phyloP scores from a whole-genome alignment of 2,113 vertebrate genomes.

The Charina bottae region DNA sequence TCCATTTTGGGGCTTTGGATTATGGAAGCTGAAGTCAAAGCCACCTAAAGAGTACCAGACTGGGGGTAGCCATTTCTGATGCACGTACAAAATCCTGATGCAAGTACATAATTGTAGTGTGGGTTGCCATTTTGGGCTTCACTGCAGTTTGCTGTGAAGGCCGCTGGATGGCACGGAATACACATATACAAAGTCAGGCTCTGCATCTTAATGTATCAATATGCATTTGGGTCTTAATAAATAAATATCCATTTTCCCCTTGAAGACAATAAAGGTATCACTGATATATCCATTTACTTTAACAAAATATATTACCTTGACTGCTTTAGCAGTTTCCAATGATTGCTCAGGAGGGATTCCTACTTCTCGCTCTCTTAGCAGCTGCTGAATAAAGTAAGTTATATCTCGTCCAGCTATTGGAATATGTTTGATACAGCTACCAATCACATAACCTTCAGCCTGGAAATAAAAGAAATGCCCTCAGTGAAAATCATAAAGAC shows the following conservation, averaged over 20 bases:
- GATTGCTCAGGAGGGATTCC: conserved; percentile 98
- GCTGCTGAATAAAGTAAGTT: conserved; percentile 98
- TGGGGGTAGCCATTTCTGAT: neutral
- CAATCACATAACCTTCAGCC: conserved; percentile 98
- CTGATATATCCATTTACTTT: neutral
- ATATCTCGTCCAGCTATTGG: conserved; percentile 98
- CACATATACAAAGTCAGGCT: neutral
- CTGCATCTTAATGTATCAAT: neutral
- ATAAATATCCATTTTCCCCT: neutral
- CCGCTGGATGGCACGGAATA: neutral
- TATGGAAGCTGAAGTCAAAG: neutral
- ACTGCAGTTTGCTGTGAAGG: neutral
- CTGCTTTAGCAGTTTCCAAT: conserved; percentile 96
- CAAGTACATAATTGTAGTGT: neutral
- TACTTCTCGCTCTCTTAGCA: conserved; percentile 94
- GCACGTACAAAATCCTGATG: neutral
- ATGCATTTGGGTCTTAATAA: neutral
- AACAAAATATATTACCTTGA: conserved; percentile 82
- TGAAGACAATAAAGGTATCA: neutral
- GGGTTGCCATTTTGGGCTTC: neutral
- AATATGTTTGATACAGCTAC: conserved; percentile 99
- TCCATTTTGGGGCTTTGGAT: neutral
- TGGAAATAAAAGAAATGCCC: conserved; percentile 56
- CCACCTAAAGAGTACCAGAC: neutral
- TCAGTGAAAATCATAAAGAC: neutral